Evolutionary conservation across 2,797 vertebrate species (phyloP), one percentile per base, ranked within the genome.

Genomic region (Phoebastria nigripes): DNA sequence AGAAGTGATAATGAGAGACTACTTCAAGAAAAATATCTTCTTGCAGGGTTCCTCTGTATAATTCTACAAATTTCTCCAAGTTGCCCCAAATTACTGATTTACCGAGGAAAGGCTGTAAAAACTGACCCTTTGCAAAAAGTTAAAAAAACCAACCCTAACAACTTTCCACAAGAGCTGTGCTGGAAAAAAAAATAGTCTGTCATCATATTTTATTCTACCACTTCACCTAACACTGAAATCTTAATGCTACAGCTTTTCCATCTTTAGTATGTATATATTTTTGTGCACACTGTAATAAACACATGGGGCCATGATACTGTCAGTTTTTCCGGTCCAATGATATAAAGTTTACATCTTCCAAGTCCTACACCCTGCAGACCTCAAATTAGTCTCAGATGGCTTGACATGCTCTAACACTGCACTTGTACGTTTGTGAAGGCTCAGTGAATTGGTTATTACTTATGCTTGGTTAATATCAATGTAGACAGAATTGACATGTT

Each of bases 361-460:
- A 56, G 10, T 49, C 62, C 46, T 81, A 56, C n/a, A 86, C 12
- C 8, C 74, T 95, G 41, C 39, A 47, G 58, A 89, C 39, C 76
- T 96, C 92, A 96, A 94, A 96, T 97, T 92, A 95, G 46, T 96
- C 94, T 96, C 92, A 90, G 54, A 69, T 93, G 90, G 39, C 54
- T 81, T 82, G 63, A 84, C 39, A 31, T 89, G 58, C 31, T 56
- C 88, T 94, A 90, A 74, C 82, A 62, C 46, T 87, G 65, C 26
- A 63, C 22, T 89, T 84, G 39, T 52, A 47, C 85, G 18, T 62
- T 89, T 93, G 54, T 70, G 82, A 89, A 95, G 74, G 86, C 62
- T 91, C 81, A 76, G 73, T 78, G 56, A 96, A 88, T 62, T 82
- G 47, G 51, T 89, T 87, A 56, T 76, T 94, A 83, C 49, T 95